Evolutionary conservation across 2,797 vertebrate genomes (phyloP).

Genomic region (Tarsius wallacei): DNA sequence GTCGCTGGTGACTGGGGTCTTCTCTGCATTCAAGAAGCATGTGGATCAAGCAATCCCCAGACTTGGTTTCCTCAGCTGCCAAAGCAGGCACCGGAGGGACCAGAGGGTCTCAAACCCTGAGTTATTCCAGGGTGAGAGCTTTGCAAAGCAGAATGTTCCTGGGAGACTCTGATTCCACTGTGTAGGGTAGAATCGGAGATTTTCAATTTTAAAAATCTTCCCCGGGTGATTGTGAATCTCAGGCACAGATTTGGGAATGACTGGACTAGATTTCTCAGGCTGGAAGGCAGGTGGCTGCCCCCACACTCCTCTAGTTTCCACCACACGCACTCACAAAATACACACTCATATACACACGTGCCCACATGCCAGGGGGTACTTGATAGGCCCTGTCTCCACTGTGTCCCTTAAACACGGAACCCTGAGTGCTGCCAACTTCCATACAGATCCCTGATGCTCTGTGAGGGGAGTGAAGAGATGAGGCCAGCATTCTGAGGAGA

Average conservation of each 20-base stretch:
- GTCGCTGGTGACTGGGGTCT: background rate
- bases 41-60: background rate
- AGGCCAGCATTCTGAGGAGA: background rate
- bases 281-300: background rate
- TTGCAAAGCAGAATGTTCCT: background rate
- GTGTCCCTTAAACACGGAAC: background rate
- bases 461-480: background rate
- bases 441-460: background rate
- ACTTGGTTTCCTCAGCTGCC: background rate
- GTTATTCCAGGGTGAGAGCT: background rate
- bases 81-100: background rate
- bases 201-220: background rate
- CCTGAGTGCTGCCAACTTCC: no score
- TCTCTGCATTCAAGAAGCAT: background rate
- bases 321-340: rapidly evolving
- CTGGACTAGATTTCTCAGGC: background rate
- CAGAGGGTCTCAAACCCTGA: background rate
- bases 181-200: background rate
- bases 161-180: background rate
- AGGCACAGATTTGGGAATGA: background rate
- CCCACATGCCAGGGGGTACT: background rate
- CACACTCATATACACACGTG: rapidly evolving
- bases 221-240: background rate
- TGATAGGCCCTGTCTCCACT: background rate
- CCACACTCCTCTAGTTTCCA: background rate